A percentile compares a stretch with the other conserved stretches of the same genome.
Evolutionary conservation across 2,888 invertebrate genomes (phyloP).

Genomic region (Xylota segnis): DNA sequence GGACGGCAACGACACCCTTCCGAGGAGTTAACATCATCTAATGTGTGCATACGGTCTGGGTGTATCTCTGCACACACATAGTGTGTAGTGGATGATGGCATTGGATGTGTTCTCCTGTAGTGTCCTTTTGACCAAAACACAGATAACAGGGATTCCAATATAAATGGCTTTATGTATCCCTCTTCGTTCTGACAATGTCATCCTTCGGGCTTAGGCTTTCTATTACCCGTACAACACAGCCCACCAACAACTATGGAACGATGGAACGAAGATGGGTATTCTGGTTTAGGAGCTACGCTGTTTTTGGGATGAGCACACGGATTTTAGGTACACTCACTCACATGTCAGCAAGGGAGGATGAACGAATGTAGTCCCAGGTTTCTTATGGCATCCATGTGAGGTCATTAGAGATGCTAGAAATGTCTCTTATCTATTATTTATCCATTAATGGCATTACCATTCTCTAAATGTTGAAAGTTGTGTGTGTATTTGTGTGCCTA

Average conservation of each 20-base stretch:
- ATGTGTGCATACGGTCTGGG: slow-evolving; percentile 47
- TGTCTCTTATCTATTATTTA: slow-evolving; percentile 74
- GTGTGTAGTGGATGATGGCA: slow-evolving; percentile 39
- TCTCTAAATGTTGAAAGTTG: slow-evolving; percentile 34
- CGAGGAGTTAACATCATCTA: slow-evolving; percentile 43
- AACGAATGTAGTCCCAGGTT: slow-evolving; percentile 17
- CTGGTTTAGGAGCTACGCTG: slow-evolving; percentile 20
- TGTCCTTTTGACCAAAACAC: slow-evolving; percentile 75
- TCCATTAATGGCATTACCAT: slow-evolving; percentile 72
- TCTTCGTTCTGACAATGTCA: slow-evolving; percentile 66
- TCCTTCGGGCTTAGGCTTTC: slow-evolving; percentile 63
- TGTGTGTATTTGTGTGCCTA: neutral
- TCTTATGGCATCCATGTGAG: slow-evolving; percentile 43
- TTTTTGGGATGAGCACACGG: slow-evolving; percentile 39
- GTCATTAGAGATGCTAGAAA: slow-evolving; percentile 73
- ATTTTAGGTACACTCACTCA: slow-evolving; percentile 42
- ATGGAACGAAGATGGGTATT: slow-evolving; percentile 24
- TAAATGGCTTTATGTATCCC: slow-evolving; percentile 72
- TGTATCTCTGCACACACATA: slow-evolving; percentile 18
- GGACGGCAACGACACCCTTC: slow-evolving; percentile 35
- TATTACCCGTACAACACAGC: slow-evolving; percentile 39
- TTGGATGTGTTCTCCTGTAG: slow-evolving; percentile 36
- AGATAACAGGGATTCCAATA: slow-evolving; percentile 74
- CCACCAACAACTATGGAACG: too few species aligned
- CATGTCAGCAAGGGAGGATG: neutral